Evolutionary conservation across 64 coral and sea anemone species (phyloP).

Genomic region (Anthopleura sola): DNA sequence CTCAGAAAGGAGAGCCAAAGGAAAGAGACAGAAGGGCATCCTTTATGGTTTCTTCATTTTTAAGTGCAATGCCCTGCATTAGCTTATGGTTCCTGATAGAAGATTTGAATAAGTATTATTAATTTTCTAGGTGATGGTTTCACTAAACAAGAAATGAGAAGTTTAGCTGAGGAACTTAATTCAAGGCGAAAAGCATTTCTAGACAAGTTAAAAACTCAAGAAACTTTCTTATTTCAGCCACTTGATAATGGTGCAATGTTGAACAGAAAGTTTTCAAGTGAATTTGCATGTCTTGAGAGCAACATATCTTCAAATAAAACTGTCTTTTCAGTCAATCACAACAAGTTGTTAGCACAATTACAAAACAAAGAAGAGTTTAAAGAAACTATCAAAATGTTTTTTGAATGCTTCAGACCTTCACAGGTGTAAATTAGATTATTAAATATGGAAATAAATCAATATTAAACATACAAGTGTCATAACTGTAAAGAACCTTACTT

Average conservation of each 20-base stretch:
- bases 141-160: background rate
- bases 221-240: background rate
- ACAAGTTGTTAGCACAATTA: background rate
- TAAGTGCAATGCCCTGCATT: too few relatives aligned
- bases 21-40: too few relatives aligned
- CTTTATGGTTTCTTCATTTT: too few relatives aligned
- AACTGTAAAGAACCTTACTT: too few relatives aligned
- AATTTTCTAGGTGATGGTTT: slow-evolving; percentile 1
- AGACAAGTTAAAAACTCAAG: background rate
- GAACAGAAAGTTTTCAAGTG: background rate
- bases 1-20: too few relatives aligned
- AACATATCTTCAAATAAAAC: background rate
- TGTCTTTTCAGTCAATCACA: background rate
- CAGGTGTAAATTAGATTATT: too few relatives aligned
- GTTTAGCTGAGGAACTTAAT: background rate
- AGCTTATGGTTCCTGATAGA: too few relatives aligned
- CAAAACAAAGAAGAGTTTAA: slow-evolving; percentile 1
- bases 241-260: background rate
- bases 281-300: background rate
- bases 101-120: background rate
- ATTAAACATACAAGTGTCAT: too few relatives aligned
- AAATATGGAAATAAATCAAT: too few relatives aligned
- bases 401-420: background rate
- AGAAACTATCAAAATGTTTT: background rate
- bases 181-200: background rate